These are phyloP conservation scores for Clytia hemisphaerica DNA, from an alignment of 30 jellyfish, hydroid and myxozoan genomes.

Conservation along the genomic window DNA sequence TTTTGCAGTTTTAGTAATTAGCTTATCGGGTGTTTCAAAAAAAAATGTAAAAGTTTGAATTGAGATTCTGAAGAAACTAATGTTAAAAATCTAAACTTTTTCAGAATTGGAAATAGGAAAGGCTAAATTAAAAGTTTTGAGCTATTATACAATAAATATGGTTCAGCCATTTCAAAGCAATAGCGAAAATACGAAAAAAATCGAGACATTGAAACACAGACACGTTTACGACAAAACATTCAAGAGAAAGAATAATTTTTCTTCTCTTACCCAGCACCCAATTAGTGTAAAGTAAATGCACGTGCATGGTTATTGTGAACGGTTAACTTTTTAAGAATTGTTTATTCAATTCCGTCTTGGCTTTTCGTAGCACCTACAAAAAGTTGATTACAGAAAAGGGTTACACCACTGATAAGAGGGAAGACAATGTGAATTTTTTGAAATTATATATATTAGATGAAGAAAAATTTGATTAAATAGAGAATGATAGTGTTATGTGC, in stretches of 20 bases:
- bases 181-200: not conserved
- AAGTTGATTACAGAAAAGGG: not conserved
- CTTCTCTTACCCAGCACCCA: not conserved
- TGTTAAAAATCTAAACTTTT: no score
- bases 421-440: not conserved
- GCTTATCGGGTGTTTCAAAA: no score
- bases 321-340: slow-evolving; percentile 4
- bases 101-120: no score
- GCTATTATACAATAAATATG: no score
- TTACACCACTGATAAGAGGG: not conserved
- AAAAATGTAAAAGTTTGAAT: no score
- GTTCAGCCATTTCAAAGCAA: no score
- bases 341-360: slow-evolving; percentile 18
- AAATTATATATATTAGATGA: no score
- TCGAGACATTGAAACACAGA: not conserved
- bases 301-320: not conserved
- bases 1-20: no score
- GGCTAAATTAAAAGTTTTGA: no score
- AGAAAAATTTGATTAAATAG: no score
- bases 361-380: slow-evolving; percentile 21
- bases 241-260: not conserved
- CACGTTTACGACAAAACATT: not conserved
- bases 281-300: not conserved
- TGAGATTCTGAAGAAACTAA: no score
- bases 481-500: no score